Conservation (phyloP, 2,888 invertebrate species). For the Tenthredo amoena region DNA sequence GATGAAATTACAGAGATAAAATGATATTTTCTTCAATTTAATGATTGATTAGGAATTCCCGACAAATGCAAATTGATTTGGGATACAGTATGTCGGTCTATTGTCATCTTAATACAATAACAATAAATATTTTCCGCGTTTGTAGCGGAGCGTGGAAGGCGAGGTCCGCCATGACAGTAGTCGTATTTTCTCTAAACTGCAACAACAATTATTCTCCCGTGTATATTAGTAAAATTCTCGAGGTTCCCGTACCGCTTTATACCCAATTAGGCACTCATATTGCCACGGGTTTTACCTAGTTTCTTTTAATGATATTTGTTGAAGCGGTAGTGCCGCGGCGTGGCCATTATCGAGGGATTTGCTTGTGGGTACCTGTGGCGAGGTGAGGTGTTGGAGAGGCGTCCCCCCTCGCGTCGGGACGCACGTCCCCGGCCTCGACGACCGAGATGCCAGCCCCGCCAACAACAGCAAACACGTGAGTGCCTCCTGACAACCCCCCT, state of each 20-base stretch:
- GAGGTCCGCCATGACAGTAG: slow-evolving; percentile 73
- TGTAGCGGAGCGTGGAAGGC: slow-evolving; percentile 66
- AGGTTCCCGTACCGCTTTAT: slow-evolving; percentile 29
- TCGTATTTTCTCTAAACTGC: slow-evolving; percentile 71
- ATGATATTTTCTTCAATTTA: not conserved
- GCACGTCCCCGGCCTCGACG: slow-evolving; percentile 64
- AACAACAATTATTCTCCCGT: slow-evolving; percentile 55
- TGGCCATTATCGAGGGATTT: slow-evolving; percentile 72
- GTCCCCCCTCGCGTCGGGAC: slow-evolving; percentile 70
- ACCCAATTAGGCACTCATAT: slow-evolving; percentile 36
- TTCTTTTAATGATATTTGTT: slow-evolving; percentile 46
- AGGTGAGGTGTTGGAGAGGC: slow-evolving; percentile 69
- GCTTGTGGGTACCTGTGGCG: slow-evolving; percentile 69
- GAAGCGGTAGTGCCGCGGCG: slow-evolving; percentile 59
- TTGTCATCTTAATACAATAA: not conserved
- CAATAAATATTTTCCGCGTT: slow-evolving; percentile 53
- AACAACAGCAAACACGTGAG: slow-evolving; percentile 74
- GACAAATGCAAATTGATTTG: not conserved
- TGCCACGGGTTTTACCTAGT: slow-evolving; percentile 40
- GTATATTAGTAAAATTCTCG: slow-evolving; percentile 62
- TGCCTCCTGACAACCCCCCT: slow-evolving; percentile 58
- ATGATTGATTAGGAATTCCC: not conserved
- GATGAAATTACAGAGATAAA: not conserved
- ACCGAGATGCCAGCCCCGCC: slow-evolving; percentile 71
- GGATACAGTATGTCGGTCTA: not conserved